Evolutionary conservation across 2,797 vertebrate species (phyloP), one percentile per base, ranked within the genome.

Genomic region (Ispidina picta): DNA sequence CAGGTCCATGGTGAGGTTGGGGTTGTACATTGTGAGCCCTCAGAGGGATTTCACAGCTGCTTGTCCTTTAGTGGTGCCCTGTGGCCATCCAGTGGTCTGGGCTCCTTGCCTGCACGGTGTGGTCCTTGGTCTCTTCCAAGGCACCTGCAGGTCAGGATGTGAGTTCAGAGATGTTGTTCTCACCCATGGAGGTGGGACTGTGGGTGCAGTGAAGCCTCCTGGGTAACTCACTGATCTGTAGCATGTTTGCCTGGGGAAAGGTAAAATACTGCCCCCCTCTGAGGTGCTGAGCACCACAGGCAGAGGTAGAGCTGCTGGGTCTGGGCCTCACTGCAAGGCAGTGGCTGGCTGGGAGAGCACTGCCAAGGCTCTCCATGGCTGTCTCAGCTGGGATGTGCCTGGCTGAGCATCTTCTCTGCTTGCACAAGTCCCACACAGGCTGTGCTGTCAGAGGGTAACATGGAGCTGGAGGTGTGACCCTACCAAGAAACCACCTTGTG

Each of bases 391-490:
- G 22, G 25, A 28, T 66, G 21, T 35, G 33, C 4, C 33, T 76
- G 16, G 16, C 54, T 55, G 65, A 88, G 31, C 22, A 55, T 31
- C 29, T 3, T 23, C 64, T 74, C 83, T 80, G 44, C 17, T 71
- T 71, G 26, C 58, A 5, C 0, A 1, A 21, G 9, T 70, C 43
- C 69, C 23, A 55, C 64, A 28, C 13, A 35, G 29, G 55, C 35
- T 5, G 0, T 8, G 25, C 6, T 69, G n/a, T 51, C 70, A 59
- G 44, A 74, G 26, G 12, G 6, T 39, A 55, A 23, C 25, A 2
- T 6, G 9, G 33, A 5, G 26, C 51, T 55, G 22, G 37, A 51
- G 14, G 43, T 0, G 0, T 0, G 10, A 65, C 18, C 33, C 15
- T 54, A 29, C 22, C 46, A n/a, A 62, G 51, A 31, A 87, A 79